These are phyloP conservation scores for Hetaerina titia DNA, from an alignment of 2,888 invertebrate species.

Conservation along the genomic window DNA sequence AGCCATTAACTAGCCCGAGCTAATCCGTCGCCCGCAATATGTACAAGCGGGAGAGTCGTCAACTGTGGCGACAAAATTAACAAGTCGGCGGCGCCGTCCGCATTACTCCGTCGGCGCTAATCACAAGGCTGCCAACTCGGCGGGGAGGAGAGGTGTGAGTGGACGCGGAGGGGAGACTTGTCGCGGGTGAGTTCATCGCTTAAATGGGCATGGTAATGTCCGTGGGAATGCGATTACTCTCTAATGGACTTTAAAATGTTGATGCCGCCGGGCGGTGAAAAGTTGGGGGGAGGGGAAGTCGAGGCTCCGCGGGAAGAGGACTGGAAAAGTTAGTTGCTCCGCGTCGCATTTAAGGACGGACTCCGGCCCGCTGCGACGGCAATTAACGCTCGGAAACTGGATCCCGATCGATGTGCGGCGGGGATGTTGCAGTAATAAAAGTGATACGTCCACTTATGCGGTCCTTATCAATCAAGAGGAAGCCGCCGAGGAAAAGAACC, in stretches of 20 bases:
- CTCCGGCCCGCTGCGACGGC: too few relatives aligned
- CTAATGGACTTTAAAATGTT: neutral
- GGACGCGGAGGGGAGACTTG: neutral
- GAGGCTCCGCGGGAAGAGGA: too few relatives aligned
- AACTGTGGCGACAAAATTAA: slow-evolving; percentile 3
- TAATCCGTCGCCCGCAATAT: neutral
- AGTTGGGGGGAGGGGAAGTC: too few relatives aligned
- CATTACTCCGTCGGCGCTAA: neutral
- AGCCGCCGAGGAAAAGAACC: too few relatives aligned
- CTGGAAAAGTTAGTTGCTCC: too few relatives aligned
- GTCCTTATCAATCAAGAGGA: too few relatives aligned
- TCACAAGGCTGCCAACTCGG: neutral
- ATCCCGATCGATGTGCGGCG: too few relatives aligned
- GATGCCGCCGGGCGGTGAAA: neutral
- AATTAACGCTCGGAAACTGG: too few relatives aligned
- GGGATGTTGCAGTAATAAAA: too few relatives aligned
- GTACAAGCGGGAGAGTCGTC: neutral
- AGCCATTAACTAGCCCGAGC: neutral
- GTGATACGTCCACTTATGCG: too few relatives aligned
- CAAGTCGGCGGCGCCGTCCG: neutral
- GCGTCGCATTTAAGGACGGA: too few relatives aligned
- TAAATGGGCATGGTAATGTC: neutral
- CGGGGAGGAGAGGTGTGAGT: neutral
- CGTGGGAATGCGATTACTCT: neutral
- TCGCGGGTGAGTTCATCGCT: neutral